phyloP scores from a whole-genome alignment of 2,113 vertebrate species.

The Choloepus hoffmanni region DNA sequence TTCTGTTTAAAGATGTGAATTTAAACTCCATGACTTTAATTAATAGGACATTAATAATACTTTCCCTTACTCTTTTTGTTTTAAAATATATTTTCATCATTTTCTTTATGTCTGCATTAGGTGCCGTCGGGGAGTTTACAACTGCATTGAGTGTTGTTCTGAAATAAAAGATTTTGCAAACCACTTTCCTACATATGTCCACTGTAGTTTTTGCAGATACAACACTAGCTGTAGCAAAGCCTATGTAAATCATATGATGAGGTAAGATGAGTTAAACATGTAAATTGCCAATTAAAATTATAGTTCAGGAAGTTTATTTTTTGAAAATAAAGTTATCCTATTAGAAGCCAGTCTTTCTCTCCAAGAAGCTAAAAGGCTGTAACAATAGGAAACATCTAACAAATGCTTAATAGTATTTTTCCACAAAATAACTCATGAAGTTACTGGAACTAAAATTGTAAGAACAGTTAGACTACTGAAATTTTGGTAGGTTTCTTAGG shows the following conservation, averaged over 20 bases:
- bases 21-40: slow-evolving; percentile 39
- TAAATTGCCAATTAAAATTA: slow-evolving; percentile 61
- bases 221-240: slow-evolving; percentile 96
- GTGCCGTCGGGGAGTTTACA: slow-evolving; percentile 85
- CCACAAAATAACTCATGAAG: slow-evolving; percentile 2
- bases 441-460: slow-evolving; percentile 27
- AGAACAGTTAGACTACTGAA: slow-evolving; percentile 47
- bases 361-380: background rate
- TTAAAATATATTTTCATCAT: slow-evolving; percentile 48
- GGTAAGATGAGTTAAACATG: slow-evolving; percentile 86
- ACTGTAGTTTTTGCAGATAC: slow-evolving; percentile 95
- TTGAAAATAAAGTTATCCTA: slow-evolving; percentile 34
- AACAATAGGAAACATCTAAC: background rate
- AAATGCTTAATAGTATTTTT: slow-evolving; percentile 26
- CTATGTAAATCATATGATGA: slow-evolving; percentile 96
- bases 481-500: slow-evolving; percentile 47
- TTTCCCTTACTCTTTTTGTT: slow-evolving; percentile 7
- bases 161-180: slow-evolving; percentile 92
- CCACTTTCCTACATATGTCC: slow-evolving; percentile 93
- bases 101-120: slow-evolving; percentile 86
- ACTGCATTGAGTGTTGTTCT: slow-evolving; percentile 95
- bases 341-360: slow-evolving; percentile 24
- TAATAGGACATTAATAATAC: slow-evolving; percentile 42
- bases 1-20: background rate
- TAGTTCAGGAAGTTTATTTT: slow-evolving; percentile 60